These are phyloP conservation scores for Oxygymnocypris stewartii DNA, from an alignment of 2,113 vertebrate genomes.

Conservation along the genomic window DNA sequence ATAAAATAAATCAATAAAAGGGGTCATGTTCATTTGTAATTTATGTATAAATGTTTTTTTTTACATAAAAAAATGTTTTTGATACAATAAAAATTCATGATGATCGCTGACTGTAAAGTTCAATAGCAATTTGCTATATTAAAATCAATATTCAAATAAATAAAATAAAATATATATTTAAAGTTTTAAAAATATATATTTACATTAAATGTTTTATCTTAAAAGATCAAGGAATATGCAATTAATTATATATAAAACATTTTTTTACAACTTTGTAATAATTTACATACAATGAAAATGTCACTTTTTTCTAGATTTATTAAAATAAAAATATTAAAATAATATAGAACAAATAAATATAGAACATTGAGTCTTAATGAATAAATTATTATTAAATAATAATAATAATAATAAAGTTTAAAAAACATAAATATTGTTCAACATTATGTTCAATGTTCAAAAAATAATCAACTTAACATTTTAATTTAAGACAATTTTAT, in stretches of 20 bases:
- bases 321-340: not conserved
- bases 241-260: not conserved
- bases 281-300: not conserved
- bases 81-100: not conserved
- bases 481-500: no score
- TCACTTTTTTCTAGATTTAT: not conserved
- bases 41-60: not conserved
- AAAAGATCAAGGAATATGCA: no score
- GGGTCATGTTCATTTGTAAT: not conserved
- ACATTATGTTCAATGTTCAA: no score
- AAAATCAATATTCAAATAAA: not conserved
- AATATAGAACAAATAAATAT: not conserved
- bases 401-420: not conserved
- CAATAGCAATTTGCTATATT: not conserved
- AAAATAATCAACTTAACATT: no score
- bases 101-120: not conserved
- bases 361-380: not conserved
- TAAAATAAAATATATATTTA: not conserved
- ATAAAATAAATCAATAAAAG: not conserved
- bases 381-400: not conserved
- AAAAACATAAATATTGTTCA: not conserved
- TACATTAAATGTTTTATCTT: no score
- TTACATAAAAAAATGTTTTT: not conserved
- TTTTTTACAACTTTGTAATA: not conserved
- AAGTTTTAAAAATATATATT: not conserved